Evolutionary conservation across 2,888 invertebrate species (phyloP).

Genomic region (Schizaphis graminum): DNA sequence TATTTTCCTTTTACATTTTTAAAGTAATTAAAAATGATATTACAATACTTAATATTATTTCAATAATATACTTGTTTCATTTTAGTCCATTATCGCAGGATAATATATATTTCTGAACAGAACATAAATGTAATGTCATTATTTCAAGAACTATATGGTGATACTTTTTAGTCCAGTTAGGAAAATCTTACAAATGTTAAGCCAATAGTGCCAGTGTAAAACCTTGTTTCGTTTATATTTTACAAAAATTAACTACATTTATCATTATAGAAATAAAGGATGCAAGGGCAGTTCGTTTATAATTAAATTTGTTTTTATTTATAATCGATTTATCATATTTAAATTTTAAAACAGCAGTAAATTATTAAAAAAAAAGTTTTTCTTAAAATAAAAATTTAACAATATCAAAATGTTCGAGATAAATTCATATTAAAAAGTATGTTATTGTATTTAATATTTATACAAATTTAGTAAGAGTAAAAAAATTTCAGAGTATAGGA

Average conservation of each 20-base stretch:
- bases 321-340: neutral
- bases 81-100: no score
- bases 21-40: no score
- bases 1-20: neutral
- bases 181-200: neutral
- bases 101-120: neutral
- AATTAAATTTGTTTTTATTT: slow-evolving; percentile 12
- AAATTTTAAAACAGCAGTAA: neutral
- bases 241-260: neutral
- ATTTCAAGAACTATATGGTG: neutral
- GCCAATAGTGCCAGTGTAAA: neutral
- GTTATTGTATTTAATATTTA: slow-evolving; percentile 1
- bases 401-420: neutral
- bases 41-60: no score
- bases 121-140: neutral
- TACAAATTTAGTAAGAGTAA: neutral
- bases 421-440: neutral
- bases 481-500: neutral
- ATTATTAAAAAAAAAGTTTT: neutral
- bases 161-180: neutral
- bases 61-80: no score
- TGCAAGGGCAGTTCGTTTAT: neutral
- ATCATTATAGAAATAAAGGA: slow-evolving; percentile 2
- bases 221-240: neutral
- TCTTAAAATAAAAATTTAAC: neutral